Conservation (phyloP, 2,113 vertebrate genomes). For the Argyrosomus japonicus region DNA sequence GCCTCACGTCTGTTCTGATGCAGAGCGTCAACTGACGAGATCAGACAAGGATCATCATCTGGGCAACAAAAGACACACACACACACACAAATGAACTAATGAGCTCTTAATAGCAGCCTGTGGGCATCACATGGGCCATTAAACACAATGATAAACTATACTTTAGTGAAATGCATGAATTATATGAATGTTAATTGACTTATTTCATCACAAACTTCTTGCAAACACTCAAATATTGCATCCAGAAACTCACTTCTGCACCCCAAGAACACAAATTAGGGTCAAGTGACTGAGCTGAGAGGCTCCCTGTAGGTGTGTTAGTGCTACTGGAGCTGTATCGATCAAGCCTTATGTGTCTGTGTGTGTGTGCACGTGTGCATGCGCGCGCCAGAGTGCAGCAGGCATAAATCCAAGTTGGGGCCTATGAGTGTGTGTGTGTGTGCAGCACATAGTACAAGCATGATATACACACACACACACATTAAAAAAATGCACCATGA, state of each 20-base stretch:
- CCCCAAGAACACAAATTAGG: not conserved
- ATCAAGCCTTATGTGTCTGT: slow-evolving; percentile 13
- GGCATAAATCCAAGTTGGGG: slow-evolving; percentile 62
- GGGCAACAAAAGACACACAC: not conserved
- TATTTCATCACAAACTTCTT: not conserved
- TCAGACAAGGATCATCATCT: not conserved
- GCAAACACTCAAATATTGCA: not conserved
- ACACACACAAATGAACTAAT: not conserved
- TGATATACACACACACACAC: not conserved
- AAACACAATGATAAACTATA: not conserved
- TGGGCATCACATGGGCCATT: not conserved
- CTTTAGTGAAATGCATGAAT: not conserved
- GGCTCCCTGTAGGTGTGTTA: slow-evolving; percentile 2
- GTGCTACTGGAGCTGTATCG: slow-evolving; percentile 27
- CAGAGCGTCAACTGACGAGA: not conserved
- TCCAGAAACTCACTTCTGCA: not conserved
- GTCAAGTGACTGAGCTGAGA: not conserved
- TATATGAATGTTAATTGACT: not conserved
- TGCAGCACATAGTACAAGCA: slow-evolving; percentile 9
- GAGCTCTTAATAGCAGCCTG: not conserved
- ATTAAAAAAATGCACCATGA: not conserved
- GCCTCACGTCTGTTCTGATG: slow-evolving; percentile 9
- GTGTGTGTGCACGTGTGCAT: slow-evolving; percentile 42
- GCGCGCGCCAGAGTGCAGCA: slow-evolving; percentile 55
- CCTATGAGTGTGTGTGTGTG: slow-evolving; percentile 1